Evolutionary conservation across 2,888 invertebrate genomes (phyloP).

Genomic region (Drosophila histrio): DNA sequence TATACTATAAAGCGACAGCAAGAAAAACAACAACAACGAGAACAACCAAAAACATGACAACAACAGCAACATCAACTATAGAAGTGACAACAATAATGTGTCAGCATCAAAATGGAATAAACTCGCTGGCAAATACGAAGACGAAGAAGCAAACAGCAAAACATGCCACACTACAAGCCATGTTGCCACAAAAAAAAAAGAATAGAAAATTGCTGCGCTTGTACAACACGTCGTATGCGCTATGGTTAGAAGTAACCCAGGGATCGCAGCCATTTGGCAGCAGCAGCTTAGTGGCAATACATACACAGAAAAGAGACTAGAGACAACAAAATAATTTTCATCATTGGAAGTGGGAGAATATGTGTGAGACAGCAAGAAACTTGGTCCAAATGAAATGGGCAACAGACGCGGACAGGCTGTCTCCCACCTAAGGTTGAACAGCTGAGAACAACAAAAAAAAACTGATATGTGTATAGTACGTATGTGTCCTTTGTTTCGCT

Average conservation of each 20-base stretch:
- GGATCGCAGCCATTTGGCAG: conserved; percentile 36
- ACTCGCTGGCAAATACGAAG: conserved; percentile 22
- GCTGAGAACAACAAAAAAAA: conserved; percentile 14
- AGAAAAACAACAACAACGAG: conserved; percentile 23
- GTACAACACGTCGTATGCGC: conserved; percentile 54
- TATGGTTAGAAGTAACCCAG: conserved; percentile 14
- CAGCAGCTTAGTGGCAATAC: conserved; percentile 30
- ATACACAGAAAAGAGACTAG: conserved; percentile 15
- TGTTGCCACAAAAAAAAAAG: conserved; percentile 13
- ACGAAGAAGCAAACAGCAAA: conserved; percentile 32
- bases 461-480: conserved; percentile 22
- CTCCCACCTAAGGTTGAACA: conserved; percentile 23
- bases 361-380: conserved; percentile 42
- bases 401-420: conserved; percentile 26
- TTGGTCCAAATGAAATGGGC: conserved; percentile 42
- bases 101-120: conserved; percentile 54
- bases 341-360: conserved; percentile 8
- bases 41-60: neutral
- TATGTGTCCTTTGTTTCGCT: conserved; percentile 17
- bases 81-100: conserved; percentile 53
- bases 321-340: conserved; percentile 47
- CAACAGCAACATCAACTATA: neutral
- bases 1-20: conserved; percentile 25
- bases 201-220: conserved; percentile 4
- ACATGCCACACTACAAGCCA: conserved; percentile 58